Evolutionary conservation across 2,888 invertebrate genomes (phyloP), one percentile per base, ranked within the genome.

Genomic region (Caenorhabditis zanzibari): DNA sequence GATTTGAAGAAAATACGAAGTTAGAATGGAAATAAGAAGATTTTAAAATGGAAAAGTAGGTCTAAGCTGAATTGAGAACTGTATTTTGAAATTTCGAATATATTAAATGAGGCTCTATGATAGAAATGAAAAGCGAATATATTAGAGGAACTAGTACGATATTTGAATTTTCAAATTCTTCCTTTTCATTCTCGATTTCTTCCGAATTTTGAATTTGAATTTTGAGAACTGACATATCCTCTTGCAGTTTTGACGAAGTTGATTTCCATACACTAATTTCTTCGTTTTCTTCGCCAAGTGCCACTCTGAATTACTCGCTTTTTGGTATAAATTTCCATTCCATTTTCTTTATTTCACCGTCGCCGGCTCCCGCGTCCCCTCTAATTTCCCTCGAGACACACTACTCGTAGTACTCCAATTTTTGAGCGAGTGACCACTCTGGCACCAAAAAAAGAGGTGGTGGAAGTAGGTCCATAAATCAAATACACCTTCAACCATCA

Each of bases 281-380:
- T 58, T 64, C 24, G 38, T 61, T 77, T 64, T 26, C 64, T 5
- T 19, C 56, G 64, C 41, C 73, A 63, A 54, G 54, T 71, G 77
- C n/a, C 77, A 77, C 14, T 63, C 77, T 19, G 69, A 77, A 77
- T 77, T 71, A 77, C 63, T 69, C 59, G 41, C 52, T 77, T 77
- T 77, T 77, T 71, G 77, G 77, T 77, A 77, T 77, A 77, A 77
- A 77, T 77, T 77, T 77, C 77, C 77, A 77, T 77, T 76, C 54
- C 58, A 59, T 63, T 54, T 75, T 32, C 52, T 44, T 69, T 69
- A 19, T 56, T 56, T 56, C 54, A 41, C 44, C 47, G 47, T 47
- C 19, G 47, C 2, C 59, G 41, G 41, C 61, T 47, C 52, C 58
- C 49, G 4, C 49, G 63, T 64, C 75, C 61, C 52, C 38, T 63